phyloP scores from a whole-genome alignment of 1,140 invertebrate genomes.

The Drosophila truncata region DNA sequence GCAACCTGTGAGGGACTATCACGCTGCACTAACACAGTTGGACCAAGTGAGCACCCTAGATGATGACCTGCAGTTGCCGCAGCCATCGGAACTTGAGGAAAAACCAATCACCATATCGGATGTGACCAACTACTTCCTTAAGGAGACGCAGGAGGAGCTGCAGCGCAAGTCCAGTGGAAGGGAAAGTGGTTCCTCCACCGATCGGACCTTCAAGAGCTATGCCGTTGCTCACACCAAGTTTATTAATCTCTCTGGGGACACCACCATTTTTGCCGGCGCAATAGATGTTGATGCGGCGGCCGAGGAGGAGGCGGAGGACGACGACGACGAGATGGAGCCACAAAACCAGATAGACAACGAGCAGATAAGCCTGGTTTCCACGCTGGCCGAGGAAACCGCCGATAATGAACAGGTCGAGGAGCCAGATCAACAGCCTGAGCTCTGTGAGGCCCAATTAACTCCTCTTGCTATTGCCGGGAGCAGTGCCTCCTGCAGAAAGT shows the following conservation, averaged over 20 bases:
- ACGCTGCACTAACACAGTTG: not conserved
- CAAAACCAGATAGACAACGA: conserved; percentile 52
- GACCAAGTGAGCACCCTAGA: not conserved
- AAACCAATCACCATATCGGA: conserved; percentile 66
- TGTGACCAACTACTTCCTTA: conserved; percentile 53
- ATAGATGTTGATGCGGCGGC: conserved; percentile 5
- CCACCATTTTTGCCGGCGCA: conserved; percentile 36
- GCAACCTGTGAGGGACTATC: conserved; percentile 27
- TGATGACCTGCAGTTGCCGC: not conserved
- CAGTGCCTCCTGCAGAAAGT: conserved; percentile 42
- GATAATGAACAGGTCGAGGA: not conserved
- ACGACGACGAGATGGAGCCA: conserved; percentile 1
- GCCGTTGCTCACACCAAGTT: conserved; percentile 38
- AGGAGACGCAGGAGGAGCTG: conserved; percentile 10
- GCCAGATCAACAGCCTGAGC: not conserved
- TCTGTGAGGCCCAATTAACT: conserved; percentile 32
- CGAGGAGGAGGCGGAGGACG: conserved; percentile 2
- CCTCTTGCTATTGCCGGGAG: conserved; percentile 21
- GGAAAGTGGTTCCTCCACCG: conserved; percentile 39
- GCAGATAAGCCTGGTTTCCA: conserved; percentile 64
- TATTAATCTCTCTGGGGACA: conserved; percentile 59
- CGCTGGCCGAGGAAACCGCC: conserved; percentile 51
- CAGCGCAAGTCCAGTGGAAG: conserved; percentile 7
- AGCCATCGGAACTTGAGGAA: conserved; percentile 27
- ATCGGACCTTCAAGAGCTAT: conserved; percentile 46